Conservation (phyloP, 2,113 vertebrate genomes). For the Corythornis vintsioides region DNA sequence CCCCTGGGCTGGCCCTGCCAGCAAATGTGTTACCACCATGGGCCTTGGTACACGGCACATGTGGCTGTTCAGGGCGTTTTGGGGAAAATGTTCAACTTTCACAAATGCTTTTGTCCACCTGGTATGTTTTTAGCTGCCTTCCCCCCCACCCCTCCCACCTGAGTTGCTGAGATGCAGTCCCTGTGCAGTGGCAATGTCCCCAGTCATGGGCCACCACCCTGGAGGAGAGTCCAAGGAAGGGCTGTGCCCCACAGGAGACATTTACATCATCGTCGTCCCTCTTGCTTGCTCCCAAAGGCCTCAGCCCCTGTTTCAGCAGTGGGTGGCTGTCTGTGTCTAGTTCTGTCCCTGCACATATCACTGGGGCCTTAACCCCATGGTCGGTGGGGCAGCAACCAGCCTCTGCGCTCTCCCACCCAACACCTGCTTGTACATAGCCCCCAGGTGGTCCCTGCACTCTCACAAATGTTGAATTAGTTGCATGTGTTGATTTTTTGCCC, state of each 20-base stretch:
- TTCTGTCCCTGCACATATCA: not conserved
- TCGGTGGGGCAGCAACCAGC: accelerated
- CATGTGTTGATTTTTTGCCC: not conserved
- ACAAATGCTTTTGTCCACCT: not conserved
- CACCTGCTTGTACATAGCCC: conserved; percentile 55
- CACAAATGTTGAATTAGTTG: not conserved
- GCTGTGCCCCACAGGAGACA: not conserved
- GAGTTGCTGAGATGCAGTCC: not conserved
- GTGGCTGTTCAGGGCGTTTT: not conserved
- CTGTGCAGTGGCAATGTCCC: not conserved
- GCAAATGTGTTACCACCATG: not conserved
- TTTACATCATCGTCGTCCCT: not conserved
- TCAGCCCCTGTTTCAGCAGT: accelerated
- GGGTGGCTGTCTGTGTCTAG: not conserved
- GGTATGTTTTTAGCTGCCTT: not conserved
- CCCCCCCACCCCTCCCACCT: not conserved
- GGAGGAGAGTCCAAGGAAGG: not conserved
- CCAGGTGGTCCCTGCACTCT: accelerated
- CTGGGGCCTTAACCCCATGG: accelerated
- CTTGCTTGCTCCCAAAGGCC: not conserved
- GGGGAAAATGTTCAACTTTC: not conserved
- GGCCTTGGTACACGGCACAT: not conserved
- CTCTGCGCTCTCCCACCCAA: not conserved
- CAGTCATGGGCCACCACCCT: not conserved
- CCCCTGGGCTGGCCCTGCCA: not conserved